phyloP scores from a whole-genome alignment of 2,113 vertebrate species.

The Strix uralensis region DNA sequence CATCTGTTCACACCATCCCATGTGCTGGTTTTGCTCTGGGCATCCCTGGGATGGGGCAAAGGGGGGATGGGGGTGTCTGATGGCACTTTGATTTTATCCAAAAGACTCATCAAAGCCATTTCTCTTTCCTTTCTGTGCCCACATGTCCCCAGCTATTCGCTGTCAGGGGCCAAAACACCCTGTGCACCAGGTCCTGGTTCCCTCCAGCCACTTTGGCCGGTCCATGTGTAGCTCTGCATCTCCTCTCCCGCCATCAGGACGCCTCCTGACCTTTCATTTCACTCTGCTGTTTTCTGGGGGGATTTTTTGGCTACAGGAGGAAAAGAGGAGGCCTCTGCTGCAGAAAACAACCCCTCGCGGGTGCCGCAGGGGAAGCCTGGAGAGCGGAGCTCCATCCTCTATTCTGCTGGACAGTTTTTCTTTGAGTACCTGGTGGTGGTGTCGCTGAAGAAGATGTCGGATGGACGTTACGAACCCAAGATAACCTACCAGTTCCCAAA shows the following conservation, averaged over 20 bases:
- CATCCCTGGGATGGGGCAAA: neutral
- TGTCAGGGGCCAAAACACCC: neutral
- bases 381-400: slow-evolving; percentile 56
- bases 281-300: neutral
- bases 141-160: neutral
- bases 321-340: neutral
- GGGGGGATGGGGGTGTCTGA: neutral
- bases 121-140: neutral
- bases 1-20: neutral
- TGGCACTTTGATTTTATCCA: neutral
- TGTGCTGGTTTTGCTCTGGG: rapidly evolving
- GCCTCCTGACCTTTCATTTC: slow-evolving; percentile 26
- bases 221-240: neutral
- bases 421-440: slow-evolving; percentile 97
- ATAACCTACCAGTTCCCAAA: slow-evolving; percentile 97
- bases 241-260: neutral
- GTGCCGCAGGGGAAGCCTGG: neutral
- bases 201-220: neutral
- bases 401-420: slow-evolving; percentile 85
- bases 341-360: neutral
- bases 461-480: slow-evolving; percentile 82
- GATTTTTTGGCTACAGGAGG: slow-evolving; percentile 43
- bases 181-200: neutral
- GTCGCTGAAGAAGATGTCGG: slow-evolving; percentile 78
- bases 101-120: neutral